Evolutionary conservation across 2,888 invertebrate species (phyloP).

Genomic region (Neria commutata): DNA sequence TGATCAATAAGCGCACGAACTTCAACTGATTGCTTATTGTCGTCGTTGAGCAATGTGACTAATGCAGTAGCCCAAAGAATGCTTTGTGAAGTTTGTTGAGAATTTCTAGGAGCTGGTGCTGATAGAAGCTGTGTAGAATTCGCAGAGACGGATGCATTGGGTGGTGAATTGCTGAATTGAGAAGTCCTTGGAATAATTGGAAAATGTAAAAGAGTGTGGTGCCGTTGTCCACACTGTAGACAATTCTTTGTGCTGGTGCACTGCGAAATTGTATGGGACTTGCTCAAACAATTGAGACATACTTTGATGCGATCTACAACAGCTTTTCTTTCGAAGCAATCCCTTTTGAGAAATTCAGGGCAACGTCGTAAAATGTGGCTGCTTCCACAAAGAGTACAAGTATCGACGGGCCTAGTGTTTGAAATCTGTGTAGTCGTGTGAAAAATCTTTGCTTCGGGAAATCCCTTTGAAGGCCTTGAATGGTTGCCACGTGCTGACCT

Average conservation of each 20-base stretch:
- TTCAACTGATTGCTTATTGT: too few relatives aligned
- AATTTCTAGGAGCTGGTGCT: neutral
- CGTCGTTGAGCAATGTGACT: too few relatives aligned
- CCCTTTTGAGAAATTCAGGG: slow-evolving; percentile 5
- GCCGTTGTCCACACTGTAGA: slow-evolving; percentile 1
- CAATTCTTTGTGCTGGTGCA: slow-evolving; percentile 5
- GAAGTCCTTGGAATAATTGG: neutral
- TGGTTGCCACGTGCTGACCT: neutral
- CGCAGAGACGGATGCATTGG: too few relatives aligned
- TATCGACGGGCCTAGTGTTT: too few relatives aligned
- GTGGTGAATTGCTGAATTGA: neutral
- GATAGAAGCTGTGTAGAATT: neutral
- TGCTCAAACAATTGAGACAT: slow-evolving; percentile 12
- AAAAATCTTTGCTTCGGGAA: slow-evolving; percentile 1
- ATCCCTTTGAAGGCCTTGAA: too few relatives aligned
- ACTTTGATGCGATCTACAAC: slow-evolving; percentile 7
- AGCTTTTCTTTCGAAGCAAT: slow-evolving; percentile 5
- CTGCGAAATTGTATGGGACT: slow-evolving; percentile 5
- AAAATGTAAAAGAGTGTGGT: neutral
- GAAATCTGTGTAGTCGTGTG: neutral
- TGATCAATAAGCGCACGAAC: too few relatives aligned
- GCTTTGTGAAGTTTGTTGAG: neutral
- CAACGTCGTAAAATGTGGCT: slow-evolving; percentile 15
- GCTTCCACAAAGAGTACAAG: too few relatives aligned
- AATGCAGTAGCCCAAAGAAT: slow-evolving; percentile 11